These are phyloP conservation scores for Clangula hyemalis DNA, from an alignment of 2,797 vertebrate species.

Conservation along the genomic window DNA sequence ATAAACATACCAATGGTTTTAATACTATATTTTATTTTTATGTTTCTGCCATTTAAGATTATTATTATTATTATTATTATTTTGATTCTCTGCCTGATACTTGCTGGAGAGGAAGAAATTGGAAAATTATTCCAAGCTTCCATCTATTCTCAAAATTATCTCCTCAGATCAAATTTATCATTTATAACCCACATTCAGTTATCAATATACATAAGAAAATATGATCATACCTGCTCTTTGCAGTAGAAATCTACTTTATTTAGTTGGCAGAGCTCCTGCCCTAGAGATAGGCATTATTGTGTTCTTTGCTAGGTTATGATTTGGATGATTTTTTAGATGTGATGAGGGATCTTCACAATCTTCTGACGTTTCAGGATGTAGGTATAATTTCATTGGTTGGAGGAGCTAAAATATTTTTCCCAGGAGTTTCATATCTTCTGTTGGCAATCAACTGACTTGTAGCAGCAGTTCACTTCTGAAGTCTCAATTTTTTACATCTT, in stretches of 20 bases:
- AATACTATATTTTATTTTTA: background rate
- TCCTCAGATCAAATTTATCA: background rate
- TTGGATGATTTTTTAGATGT: background rate
- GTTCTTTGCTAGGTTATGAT: background rate
- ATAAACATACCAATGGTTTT: rapidly evolving
- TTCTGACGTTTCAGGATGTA: background rate
- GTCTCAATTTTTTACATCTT: background rate
- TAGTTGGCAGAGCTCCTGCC: background rate
- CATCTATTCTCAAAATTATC: background rate
- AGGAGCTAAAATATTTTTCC: background rate
- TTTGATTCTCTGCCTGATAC: background rate
- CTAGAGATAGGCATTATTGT: background rate
- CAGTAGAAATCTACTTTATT: background rate
- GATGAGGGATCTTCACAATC: background rate
- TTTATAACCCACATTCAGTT: background rate
- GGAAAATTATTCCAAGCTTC: background rate
- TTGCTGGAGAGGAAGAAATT: background rate
- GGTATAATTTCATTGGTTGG: background rate
- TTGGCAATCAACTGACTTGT: background rate
- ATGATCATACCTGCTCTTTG: background rate
- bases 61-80: background rate
- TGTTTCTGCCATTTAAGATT: background rate
- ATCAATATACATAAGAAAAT: background rate
- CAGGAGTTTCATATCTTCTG: background rate
- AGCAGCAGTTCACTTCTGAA: background rate